phyloP scores from a whole-genome alignment of 2,113 vertebrate genomes.

The Paralichthys olivaceus region DNA sequence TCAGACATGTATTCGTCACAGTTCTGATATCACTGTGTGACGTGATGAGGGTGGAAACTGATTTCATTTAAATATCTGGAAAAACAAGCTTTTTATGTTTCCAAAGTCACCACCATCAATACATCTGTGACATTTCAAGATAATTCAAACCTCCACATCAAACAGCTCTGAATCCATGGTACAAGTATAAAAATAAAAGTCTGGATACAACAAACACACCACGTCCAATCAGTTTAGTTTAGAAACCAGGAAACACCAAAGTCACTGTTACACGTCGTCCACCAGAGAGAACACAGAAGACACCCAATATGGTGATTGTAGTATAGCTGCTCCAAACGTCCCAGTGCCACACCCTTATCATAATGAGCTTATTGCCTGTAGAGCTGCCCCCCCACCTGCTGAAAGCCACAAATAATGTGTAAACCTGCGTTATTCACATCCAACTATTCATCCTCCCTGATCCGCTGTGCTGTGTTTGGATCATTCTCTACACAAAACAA shows the following conservation, averaged over 20 bases:
- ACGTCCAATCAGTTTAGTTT: background rate
- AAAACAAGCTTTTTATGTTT: slow-evolving; percentile 1
- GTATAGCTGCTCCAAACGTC: too few relatives aligned
- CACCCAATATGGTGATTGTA: background rate
- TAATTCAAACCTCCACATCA: background rate
- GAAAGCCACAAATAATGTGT: slow-evolving; percentile 7
- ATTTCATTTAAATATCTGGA: background rate
- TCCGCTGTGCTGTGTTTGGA: too few relatives aligned
- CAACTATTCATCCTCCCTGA: too few relatives aligned
- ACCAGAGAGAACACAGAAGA: background rate
- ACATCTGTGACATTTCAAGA: background rate
- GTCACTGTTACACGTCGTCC: too few relatives aligned
- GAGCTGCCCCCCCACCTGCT: slow-evolving; percentile 8
- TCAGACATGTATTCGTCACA: too few relatives aligned
- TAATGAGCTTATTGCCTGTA: background rate
- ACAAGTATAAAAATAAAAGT: background rate
- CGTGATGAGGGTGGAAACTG: too few relatives aligned
- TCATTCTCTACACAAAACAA: background rate
- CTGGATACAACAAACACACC: background rate
- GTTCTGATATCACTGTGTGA: background rate
- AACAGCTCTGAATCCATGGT: background rate
- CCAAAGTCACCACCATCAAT: background rate
- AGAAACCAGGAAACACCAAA: background rate
- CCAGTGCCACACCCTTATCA: slow-evolving; percentile 35
- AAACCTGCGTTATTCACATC: background rate